Conservation (phyloP, 2,797 vertebrate species). For the Paguma larvata region DNA sequence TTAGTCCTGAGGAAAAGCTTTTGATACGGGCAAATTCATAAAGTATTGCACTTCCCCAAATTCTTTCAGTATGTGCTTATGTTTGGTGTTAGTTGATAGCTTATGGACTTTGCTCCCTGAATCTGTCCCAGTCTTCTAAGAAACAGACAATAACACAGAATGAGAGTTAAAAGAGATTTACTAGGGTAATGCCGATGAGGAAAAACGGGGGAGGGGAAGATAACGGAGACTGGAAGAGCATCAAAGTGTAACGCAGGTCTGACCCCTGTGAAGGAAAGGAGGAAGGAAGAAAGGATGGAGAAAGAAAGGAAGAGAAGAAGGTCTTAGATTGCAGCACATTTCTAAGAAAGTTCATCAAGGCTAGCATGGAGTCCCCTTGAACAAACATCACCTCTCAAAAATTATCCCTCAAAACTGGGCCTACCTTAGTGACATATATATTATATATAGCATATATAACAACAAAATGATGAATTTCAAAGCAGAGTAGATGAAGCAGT, state of each 20-base stretch:
- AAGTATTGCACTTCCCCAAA: not conserved
- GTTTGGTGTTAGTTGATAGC: not conserved
- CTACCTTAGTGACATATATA: not conserved
- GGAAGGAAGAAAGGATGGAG: not conserved
- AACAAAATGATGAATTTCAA: not conserved
- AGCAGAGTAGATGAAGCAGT: not conserved
- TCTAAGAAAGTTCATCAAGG: not conserved
- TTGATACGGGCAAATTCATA: not conserved
- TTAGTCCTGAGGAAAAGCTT: not conserved
- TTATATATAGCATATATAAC: no score
- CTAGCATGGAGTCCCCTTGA: not conserved
- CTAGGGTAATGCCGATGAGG: not conserved
- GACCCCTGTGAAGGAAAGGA: not conserved
- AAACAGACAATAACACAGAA: not conserved
- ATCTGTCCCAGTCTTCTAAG: not conserved
- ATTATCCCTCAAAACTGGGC: not conserved
- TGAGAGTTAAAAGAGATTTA: not conserved
- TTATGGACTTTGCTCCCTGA: not conserved
- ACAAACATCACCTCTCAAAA: not conserved
- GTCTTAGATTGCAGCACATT: not conserved
- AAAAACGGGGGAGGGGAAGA: not conserved
- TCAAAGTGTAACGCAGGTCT: not conserved
- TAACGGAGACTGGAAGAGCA: not conserved
- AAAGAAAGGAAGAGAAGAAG: no score
- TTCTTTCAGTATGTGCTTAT: not conserved